phyloP scores from a whole-genome alignment of 2,797 vertebrate genomes.

The Fundulus diaphanus region DNA sequence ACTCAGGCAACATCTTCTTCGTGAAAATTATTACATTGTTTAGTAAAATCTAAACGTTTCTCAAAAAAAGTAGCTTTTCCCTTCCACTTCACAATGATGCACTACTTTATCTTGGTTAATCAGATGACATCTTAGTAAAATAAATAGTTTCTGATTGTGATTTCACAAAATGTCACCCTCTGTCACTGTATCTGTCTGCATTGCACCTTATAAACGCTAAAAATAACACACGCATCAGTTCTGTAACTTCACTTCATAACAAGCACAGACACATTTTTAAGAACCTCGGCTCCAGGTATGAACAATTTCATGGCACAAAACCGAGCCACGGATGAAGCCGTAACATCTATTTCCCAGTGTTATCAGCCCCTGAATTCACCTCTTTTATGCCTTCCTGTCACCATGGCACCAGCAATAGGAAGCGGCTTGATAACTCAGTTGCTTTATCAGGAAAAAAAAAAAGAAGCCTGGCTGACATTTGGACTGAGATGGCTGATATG shows the following conservation, averaged over 20 bases:
- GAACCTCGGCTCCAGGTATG: not conserved
- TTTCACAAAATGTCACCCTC: not conserved
- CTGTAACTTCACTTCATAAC: not conserved
- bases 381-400: conserved; percentile 60
- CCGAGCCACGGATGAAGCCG: conserved; percentile 12
- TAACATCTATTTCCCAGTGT: conserved; percentile 54
- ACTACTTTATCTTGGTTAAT: not conserved
- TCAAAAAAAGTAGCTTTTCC: no score
- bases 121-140: not conserved
- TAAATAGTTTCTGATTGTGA: not conserved
- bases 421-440: conserved; percentile 71
- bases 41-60: not conserved
- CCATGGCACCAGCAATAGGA: conserved; percentile 69
- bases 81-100: not conserved
- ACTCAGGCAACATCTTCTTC: not conserved
- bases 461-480: conserved; percentile 66
- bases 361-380: conserved; percentile 57
- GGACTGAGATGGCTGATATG: conserved; percentile 66
- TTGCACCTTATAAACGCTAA: not conserved
- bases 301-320: conserved; percentile 39
- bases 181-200: not conserved
- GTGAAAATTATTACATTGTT: not conserved
- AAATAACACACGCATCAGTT: not conserved
- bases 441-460: conserved; percentile 65
- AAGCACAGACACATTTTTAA: conserved; percentile 6